phyloP scores from a whole-genome alignment of 2,797 vertebrate genomes.

The Chaetophractus vellerosus region DNA sequence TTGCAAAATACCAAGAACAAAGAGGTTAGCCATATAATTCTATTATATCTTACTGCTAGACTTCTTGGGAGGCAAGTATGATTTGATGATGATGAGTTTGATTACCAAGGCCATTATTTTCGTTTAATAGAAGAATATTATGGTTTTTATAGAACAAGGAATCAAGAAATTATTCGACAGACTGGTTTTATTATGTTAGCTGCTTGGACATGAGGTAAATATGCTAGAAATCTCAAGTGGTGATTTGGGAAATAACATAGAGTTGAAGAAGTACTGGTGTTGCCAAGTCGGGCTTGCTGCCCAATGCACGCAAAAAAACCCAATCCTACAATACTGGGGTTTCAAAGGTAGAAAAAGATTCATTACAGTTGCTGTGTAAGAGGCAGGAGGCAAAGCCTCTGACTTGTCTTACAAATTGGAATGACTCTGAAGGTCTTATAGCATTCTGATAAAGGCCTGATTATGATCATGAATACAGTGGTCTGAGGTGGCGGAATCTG shows the following conservation, averaged over 20 bases:
- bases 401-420: too few species aligned
- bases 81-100: not conserved
- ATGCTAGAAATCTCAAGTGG: constrained; percentile 20
- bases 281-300: too few species aligned
- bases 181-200: not conserved
- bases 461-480: too few species aligned
- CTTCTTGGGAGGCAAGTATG: not conserved
- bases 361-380: too few species aligned
- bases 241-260: not conserved
- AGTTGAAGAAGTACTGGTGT: not conserved
- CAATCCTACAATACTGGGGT: too few species aligned
- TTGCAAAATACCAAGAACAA: constrained; percentile 71
- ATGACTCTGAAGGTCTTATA: too few species aligned
- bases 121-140: not conserved
- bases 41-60: not conserved
- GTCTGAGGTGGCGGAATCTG: too few species aligned
- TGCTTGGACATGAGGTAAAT: constrained; percentile 1
- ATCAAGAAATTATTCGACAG: not conserved
- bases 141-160: not conserved
- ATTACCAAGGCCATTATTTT: not conserved
- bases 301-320: too few species aligned
- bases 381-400: too few species aligned
- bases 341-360: too few species aligned
- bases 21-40: not conserved
- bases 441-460: too few species aligned